Evolutionary conservation across 1,140 invertebrate genomes (phyloP).

Genomic region (Bombus sibiricus): DNA sequence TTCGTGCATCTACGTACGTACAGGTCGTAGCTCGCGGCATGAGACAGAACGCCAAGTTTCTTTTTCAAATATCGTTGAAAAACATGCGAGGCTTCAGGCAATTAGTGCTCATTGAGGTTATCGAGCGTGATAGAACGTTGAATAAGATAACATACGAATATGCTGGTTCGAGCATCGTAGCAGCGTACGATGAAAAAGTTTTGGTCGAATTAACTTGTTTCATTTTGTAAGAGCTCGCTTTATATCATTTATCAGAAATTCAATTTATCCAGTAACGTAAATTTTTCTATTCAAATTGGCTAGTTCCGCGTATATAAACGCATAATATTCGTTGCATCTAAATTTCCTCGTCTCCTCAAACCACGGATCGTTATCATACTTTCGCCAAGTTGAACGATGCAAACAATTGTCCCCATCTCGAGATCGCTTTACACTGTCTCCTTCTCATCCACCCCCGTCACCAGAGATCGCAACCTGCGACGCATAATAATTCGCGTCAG

Average conservation of each 20-base stretch:
- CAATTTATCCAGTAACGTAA: too few relatives aligned
- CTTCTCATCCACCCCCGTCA: conserved; percentile 9
- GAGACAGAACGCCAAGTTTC: not conserved
- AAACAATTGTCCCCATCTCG: conserved; percentile 4
- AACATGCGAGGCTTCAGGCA: conserved; percentile 1
- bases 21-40: not conserved
- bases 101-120: conserved; percentile 3
- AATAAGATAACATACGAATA: too few relatives aligned
- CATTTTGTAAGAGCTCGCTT: too few relatives aligned
- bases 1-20: conserved; percentile 31
- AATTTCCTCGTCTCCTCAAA: not conserved
- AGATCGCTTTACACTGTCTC: conserved; percentile 50
- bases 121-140: not conserved
- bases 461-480: conserved; percentile 51
- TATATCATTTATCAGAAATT: too few relatives aligned
- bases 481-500: conserved; percentile 62
- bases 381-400: not conserved
- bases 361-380: not conserved
- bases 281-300: too few relatives aligned
- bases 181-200: too few relatives aligned
- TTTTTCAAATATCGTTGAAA: not conserved
- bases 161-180: too few relatives aligned
- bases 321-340: too few relatives aligned
- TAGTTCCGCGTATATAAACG: too few relatives aligned
- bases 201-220: too few relatives aligned